Percentiles rank a stretch among this genome's conserved stretches.
phyloP scores from a whole-genome alignment of 1,140 invertebrate genomes.

The Drosophila nasuta region DNA sequence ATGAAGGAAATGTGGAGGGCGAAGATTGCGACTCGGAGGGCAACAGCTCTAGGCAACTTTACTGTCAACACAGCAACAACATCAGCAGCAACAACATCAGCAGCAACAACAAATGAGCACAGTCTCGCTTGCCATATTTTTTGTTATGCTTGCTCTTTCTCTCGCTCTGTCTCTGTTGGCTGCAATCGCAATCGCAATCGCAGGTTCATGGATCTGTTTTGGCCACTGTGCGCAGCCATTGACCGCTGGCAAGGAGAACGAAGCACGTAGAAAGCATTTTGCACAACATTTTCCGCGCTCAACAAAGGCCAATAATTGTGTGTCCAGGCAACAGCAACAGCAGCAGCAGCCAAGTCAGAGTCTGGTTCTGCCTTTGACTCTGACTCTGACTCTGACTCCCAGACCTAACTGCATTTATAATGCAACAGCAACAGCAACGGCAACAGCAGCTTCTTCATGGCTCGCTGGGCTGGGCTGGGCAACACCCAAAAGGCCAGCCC shows the following conservation, averaged over 20 bases:
- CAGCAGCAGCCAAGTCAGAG: constrained; percentile 13
- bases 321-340: constrained; percentile 37
- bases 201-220: constrained; percentile 47
- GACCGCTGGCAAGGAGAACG: constrained; percentile 57
- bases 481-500: constrained; percentile 77
- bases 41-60: constrained; percentile 28
- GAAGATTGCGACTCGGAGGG: neutral
- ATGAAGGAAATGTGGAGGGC: neutral
- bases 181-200: constrained; percentile 41
- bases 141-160: neutral
- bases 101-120: neutral
- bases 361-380: neutral
- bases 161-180: neutral
- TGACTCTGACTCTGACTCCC: neutral
- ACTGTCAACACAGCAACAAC: constrained; percentile 42
- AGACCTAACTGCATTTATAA: constrained; percentile 79
- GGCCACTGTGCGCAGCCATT: constrained; percentile 40
- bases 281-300: constrained; percentile 81
- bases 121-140: constrained; percentile 6
- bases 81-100: neutral
- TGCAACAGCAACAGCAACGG: constrained; percentile 47
- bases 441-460: constrained; percentile 78
- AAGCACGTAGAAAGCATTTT: constrained; percentile 76
- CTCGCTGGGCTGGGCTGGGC: constrained; percentile 71
- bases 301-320: constrained; percentile 71